These are phyloP conservation scores for Heliconius himera DNA, from an alignment of 1,140 invertebrate species.

Conservation along the genomic window DNA sequence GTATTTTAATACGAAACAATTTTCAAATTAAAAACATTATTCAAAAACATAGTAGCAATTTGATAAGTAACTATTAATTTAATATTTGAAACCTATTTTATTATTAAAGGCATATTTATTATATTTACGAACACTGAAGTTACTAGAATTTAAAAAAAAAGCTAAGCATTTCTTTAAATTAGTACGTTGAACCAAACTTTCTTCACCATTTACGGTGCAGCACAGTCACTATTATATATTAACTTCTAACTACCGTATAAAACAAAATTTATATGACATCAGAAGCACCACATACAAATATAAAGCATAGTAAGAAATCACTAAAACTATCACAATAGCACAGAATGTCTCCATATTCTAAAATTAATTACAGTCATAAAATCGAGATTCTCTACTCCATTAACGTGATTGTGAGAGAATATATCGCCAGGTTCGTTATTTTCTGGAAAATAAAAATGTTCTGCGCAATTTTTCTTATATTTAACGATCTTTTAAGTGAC, in stretches of 20 bases:
- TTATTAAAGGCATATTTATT: no score
- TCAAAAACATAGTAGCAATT: no score
- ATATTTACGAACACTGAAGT: no score
- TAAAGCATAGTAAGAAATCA: constrained; percentile 10
- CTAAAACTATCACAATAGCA: constrained; percentile 31
- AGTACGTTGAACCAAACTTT: no score
- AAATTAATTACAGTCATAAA: constrained; percentile 40
- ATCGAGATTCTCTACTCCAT: constrained; percentile 27
- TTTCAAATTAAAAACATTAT: no score
- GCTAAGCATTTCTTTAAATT: no score
- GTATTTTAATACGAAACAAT: no score
- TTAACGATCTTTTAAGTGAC: constrained; percentile 13
- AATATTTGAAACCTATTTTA: no score
- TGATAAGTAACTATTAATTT: no score
- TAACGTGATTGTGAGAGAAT: constrained; percentile 33
- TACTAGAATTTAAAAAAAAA: no score
- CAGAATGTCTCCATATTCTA: constrained; percentile 30
- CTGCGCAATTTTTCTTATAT: constrained; percentile 9
- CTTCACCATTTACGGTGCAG: no score
- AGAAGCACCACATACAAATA: background rate
- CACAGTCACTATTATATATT: background rate
- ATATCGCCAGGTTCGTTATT: constrained; percentile 28
- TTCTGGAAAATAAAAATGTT: constrained; percentile 20
- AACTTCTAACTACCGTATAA: background rate
- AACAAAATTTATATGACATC: background rate